Base-by-base conservation (phyloP, 2,797 vertebrate species). In the Fistularia tabacaria region DNA sequence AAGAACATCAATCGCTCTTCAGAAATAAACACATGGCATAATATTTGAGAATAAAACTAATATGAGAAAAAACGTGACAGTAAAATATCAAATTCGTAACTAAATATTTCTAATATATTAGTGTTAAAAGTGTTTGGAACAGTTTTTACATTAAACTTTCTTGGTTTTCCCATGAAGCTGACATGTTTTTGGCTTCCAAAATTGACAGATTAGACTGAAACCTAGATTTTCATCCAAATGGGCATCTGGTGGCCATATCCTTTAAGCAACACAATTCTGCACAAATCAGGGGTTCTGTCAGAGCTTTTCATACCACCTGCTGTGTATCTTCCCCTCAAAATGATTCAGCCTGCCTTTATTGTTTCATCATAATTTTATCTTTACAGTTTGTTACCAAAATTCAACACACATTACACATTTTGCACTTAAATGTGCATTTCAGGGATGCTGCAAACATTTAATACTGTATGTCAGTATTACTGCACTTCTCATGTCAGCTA, bases 171-270 rank as follows among this genome's bases (percentile, higher is more conserved):
- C 59, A 55, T 73, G 80, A 81, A 76, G 74, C 83, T 74, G 85
- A 83, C 75, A 81, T 67, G 84, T 87, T 85, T 85, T 87, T 88
- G 84, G 87, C 85, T 83, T 82, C 76, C 48, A 59, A 77, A 84
- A 87, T 82, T 85, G 81, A 90, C 83, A 87, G 82, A 84, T 87
- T 87, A 88, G 87, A 89, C 87, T 86, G 83, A 85, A 90, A 91
- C 84, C 87, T 89, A 86, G 85, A 89, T 88, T 90, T 91, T 90
- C 85, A 89, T 92, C 91, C 91, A 92, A 92, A 91, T 90, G 90
- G 91, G 89, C 91, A 92, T 92, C 91, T 92, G 91, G 91, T 87
- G 86, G 86, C 82, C 87, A 91, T 91, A 92, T 92, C 91, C 91
- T 90, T 92, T 92, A 92, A 92, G 90, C 88, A 92, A 92, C 90